A percentile compares a stretch with the other conserved stretches of the same genome.
Conservation (phyloP, 2,888 invertebrate genomes). For the Dichetophora obliterata region DNA sequence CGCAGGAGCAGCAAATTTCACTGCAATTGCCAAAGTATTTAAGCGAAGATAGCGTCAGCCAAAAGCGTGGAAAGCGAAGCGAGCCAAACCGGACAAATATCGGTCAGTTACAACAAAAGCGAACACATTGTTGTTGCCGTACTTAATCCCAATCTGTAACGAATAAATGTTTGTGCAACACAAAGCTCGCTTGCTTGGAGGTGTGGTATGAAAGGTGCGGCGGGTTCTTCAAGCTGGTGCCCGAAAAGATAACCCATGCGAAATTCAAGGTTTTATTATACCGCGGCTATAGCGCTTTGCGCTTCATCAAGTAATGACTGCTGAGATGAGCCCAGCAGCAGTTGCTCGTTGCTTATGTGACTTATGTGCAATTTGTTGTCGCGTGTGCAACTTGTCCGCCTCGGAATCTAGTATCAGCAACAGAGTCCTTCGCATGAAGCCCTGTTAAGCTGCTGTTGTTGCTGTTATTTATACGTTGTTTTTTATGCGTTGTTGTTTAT, state of each 20-base stretch:
- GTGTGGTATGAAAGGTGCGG: background rate
- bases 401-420: too few species aligned
- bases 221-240: background rate
- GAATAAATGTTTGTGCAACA: background rate
- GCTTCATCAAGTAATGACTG: background rate
- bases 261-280: background rate
- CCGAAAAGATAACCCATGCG: background rate
- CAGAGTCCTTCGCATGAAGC: background rate
- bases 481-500: background rate
- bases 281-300: background rate
- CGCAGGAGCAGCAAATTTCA: background rate
- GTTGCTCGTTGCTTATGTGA: conserved; percentile 49
- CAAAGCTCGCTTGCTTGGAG: background rate
- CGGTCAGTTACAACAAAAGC: conserved; percentile 8
- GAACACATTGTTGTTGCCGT: conserved; percentile 5
- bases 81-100: background rate
- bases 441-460: conserved; percentile 34
- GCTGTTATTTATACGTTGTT: too few species aligned
- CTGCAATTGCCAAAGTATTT: conserved; percentile 16
- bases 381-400: conserved; percentile 49
- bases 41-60: background rate
- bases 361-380: conserved; percentile 65
- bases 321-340: background rate
- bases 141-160: conserved; percentile 22
- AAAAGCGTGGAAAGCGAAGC: background rate